These are phyloP conservation scores for Ophioderma brevispina DNA, from an alignment of 35 echinoderm and acorn worm species.

Conservation along the genomic window DNA sequence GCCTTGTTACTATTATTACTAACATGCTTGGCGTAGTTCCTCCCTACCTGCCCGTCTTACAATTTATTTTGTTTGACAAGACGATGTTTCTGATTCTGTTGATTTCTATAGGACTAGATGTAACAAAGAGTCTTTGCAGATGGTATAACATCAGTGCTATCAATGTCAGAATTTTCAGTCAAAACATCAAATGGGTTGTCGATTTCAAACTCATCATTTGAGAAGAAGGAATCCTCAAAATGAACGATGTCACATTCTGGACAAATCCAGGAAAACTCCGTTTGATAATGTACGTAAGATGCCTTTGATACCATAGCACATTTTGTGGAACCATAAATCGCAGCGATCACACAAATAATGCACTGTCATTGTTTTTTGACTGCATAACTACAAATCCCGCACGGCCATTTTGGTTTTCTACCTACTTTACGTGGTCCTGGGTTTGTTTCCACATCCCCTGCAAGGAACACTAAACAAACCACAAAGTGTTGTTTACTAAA, in stretches of 20 bases:
- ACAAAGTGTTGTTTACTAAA: not conserved
- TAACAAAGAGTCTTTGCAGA: too few species aligned
- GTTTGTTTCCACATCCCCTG: not conserved
- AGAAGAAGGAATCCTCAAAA: slow-evolving; percentile 29
- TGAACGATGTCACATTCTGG: slow-evolving; percentile 16
- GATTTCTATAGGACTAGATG: too few species aligned
- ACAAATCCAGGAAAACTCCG: slow-evolving; percentile 10
- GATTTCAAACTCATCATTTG: not conserved
- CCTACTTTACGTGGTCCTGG: not conserved
- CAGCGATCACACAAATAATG: not conserved
- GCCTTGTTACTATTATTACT: too few species aligned
- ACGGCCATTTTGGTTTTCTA: not conserved
- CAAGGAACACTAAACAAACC: not conserved
- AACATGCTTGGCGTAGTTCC: too few species aligned
- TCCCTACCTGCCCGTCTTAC: too few species aligned
- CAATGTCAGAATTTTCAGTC: not conserved
- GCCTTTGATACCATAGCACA: not conserved
- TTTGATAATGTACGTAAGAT: slow-evolving; percentile 1
- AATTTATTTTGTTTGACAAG: too few species aligned
- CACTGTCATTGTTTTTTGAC: not conserved
- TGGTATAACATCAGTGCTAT: too few species aligned
- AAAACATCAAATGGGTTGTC: slow-evolving; percentile 18
- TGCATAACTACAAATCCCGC: not conserved
- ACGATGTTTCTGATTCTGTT: too few species aligned
- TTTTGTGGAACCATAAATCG: not conserved